phyloP scores from a whole-genome alignment of 2,797 vertebrate genomes.

The Sternarchorhynchus goeldii region DNA sequence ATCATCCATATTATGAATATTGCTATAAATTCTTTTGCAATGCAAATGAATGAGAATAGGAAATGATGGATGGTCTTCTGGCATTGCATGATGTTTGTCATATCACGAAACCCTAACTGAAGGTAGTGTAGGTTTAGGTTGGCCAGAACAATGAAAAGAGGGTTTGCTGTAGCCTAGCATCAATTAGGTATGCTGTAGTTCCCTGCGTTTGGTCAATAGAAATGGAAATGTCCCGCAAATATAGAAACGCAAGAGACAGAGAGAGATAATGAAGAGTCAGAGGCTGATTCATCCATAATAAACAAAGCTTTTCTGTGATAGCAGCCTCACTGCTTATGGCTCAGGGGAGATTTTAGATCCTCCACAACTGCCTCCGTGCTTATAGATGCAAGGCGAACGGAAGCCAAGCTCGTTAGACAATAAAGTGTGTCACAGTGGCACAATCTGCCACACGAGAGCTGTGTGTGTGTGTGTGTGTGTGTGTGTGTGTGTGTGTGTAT shows the following conservation, averaged over 20 bases:
- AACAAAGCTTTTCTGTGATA: conserved; percentile 43
- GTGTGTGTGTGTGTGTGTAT: not conserved
- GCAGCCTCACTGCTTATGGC: conserved; percentile 33
- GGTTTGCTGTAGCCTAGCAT: too few relatives aligned
- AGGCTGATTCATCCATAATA: conserved; percentile 43
- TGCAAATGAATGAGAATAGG: too few relatives aligned
- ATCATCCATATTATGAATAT: too few relatives aligned
- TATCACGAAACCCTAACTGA: too few relatives aligned
- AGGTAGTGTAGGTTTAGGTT: too few relatives aligned
- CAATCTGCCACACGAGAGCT: conserved; percentile 6
- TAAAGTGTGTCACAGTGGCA: conserved; percentile 51
- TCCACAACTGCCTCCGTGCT: conserved; percentile 36
- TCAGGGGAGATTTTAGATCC: conserved; percentile 48
- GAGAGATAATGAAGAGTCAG: conserved; percentile 18
- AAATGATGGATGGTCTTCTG: too few relatives aligned
- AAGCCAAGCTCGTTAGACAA: conserved; percentile 46
- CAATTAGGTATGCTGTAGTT: too few relatives aligned
- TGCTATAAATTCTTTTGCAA: too few relatives aligned
- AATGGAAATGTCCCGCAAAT: too few relatives aligned
- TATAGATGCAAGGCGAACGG: conserved; percentile 26
- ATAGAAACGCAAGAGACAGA: too few relatives aligned
- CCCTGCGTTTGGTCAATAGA: not conserved
- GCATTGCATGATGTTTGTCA: too few relatives aligned
- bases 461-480: conserved; percentile 45
- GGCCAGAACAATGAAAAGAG: too few relatives aligned